Evolutionary conservation across 2,113 vertebrate genomes (phyloP), one percentile per base, ranked within the genome.

Genomic region (Chunga burmeisteri): DNA sequence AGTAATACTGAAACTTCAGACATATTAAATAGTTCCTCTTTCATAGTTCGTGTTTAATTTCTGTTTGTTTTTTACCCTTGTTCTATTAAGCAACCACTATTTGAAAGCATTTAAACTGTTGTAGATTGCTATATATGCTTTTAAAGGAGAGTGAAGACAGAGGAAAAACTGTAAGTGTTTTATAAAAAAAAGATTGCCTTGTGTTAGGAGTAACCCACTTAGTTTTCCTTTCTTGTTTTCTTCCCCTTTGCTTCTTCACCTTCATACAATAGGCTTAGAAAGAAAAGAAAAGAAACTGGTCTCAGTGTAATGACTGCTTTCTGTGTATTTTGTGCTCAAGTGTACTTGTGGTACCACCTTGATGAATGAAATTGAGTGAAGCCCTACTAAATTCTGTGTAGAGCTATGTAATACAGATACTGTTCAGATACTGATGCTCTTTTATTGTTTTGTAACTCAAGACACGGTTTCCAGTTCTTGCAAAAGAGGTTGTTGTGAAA

Each of bases 281-380:
- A 89, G 74, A 38, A 47, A 50, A 71, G 62, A 34, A 32, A 50
- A 32, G 44, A 70, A 78, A 68, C 53, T 92, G 93, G 82, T 94
- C 91, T 94, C 9, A 71, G 74, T 95, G 91, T 80, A 81, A 75
- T 16, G 70, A 95, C 71, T 22, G 42, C 96, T 96, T 85, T 95
- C 81, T 90, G 83, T 97, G 97, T 88, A 38, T 81, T 92, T 90
- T 96, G 94, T 97, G 98, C 97, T 96, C 97, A 74, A 63, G 72
- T 34, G 25, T 98, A 91, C 96, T 93, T 61, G 79, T 97, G 94
- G 88, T 32, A 93, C 68, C 85, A 95, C 94, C 92, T 91, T 91
- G 98, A 98, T 98, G 97, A 98, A 98, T 98, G 98, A 98, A 98
- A 98, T 97, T 96, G 97, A 98, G 79, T 90, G 97, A 98, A 98